These are phyloP conservation scores for Nicator chloris DNA, from an alignment of 2,113 vertebrate species.

Conservation along the genomic window DNA sequence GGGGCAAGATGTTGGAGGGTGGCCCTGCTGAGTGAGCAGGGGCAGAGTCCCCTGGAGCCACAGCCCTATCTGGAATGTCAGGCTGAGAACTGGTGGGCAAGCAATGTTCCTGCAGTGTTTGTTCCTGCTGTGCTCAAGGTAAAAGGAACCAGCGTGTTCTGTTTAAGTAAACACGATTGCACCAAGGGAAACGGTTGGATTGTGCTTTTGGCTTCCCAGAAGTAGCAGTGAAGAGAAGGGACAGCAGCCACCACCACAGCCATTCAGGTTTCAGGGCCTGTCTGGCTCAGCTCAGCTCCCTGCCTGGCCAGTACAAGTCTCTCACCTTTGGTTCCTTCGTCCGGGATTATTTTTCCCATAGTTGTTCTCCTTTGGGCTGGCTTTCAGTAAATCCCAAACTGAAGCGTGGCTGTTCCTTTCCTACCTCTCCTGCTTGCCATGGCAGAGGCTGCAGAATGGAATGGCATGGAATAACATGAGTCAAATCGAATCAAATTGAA, in stretches of 20 bases:
- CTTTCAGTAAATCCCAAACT: neutral
- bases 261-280: neutral
- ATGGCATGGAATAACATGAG: too few species aligned
- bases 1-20: neutral
- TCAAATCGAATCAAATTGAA: too few species aligned
- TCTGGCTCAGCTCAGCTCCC: rapidly evolving
- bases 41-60: neutral
- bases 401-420: neutral
- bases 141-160: neutral
- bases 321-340: neutral
- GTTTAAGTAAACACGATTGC: neutral
- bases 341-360: neutral
- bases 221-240: neutral
- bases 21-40: neutral
- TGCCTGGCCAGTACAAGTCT: neutral
- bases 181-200: neutral
- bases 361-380: neutral
- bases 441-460: neutral
- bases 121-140: neutral
- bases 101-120: neutral
- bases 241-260: rapidly evolving
- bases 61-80: neutral
- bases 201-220: neutral
- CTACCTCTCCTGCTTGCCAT: neutral
- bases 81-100: neutral